Base-by-base conservation (phyloP, 2,113 vertebrate species). In the Ceyx cyanopectus region DNA sequence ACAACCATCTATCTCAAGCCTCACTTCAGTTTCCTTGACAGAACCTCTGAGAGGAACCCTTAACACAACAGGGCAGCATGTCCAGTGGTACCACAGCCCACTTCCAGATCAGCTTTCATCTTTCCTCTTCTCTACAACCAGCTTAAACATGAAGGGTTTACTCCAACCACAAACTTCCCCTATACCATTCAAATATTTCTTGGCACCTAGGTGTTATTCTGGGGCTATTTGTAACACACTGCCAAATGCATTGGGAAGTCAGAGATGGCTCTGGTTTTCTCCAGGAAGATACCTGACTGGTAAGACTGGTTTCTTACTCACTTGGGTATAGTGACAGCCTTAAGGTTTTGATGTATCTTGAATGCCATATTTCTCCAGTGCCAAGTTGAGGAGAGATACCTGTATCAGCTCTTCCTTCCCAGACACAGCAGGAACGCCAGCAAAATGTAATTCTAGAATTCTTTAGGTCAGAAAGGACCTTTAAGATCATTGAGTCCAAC, bases 131-230 rank as follows among this genome's bases (percentile, higher is more conserved):
- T 20, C 11, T 43, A 30, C 24, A 69, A 45, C 6, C 17, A 40
- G 74, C 16, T 29, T 1, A 51, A 17, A 46, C 22, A 26, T 2
- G 10, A 23, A 12, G 7, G 5, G 32, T 76, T 69, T 54, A 16
- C 37, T 53, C 23, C 2, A 21, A 57, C 5, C 54, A 50, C 40
- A 62, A 8, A 58, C 72, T 30, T 51, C 14, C 8, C n/a, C 16
- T 34, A 1, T n/a, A n/a, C 7, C 32, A 23, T 46, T 62, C 45
- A 68, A 46, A 45, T 30, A 26, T 10, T 45, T 75, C 53, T 23
- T 45, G 22, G 9, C 29, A 8, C 5, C 9, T 27, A 1, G 3
- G 6, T 56, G 14, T n/a, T 48, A 18, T 11, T 8, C 4, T 22
- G 24, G 27, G 22, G 56, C 2, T 12, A 63, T 61, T 63, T 1